phyloP scores from a whole-genome alignment of 2,888 invertebrate genomes.

The Drosophila koepferae region DNA sequence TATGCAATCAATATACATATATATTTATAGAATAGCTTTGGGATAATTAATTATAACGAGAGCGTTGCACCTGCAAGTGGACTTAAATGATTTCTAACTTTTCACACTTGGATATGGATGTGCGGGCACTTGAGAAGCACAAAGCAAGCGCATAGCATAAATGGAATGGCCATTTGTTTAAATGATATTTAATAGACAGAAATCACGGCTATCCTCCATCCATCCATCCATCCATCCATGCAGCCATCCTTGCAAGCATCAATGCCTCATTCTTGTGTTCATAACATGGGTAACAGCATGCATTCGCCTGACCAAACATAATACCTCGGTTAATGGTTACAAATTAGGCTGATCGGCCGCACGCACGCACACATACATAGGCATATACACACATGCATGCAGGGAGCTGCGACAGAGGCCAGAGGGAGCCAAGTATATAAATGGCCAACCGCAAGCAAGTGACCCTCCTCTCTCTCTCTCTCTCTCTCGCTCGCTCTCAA shows the following conservation, averaged over 20 bases:
- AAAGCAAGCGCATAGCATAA: constrained; percentile 13
- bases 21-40: not conserved
- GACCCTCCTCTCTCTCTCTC: constrained; percentile 31
- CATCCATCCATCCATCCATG: constrained; percentile 41
- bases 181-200: constrained; percentile 79
- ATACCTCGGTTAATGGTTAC: constrained; percentile 81
- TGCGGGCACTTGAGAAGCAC: constrained; percentile 1
- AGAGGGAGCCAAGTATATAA: constrained; percentile 47
- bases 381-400: constrained; percentile 6
- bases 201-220: constrained; percentile 63
- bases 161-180: constrained; percentile 67
- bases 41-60: not conserved
- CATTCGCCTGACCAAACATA: constrained; percentile 68
- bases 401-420: constrained; percentile 14
- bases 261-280: constrained; percentile 28
- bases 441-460: constrained; percentile 52
- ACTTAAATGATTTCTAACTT: constrained; percentile 5
- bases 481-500: constrained; percentile 20
- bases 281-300: constrained; percentile 54
- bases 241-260: constrained; percentile 20
- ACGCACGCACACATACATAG: constrained; percentile 45
- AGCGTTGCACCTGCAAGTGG: not conserved
- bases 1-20: no score
- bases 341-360: constrained; percentile 80
- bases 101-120: constrained; percentile 26